Evolutionary conservation across 1,140 invertebrate genomes (phyloP).

Genomic region (Agraylea sexmaculata): DNA sequence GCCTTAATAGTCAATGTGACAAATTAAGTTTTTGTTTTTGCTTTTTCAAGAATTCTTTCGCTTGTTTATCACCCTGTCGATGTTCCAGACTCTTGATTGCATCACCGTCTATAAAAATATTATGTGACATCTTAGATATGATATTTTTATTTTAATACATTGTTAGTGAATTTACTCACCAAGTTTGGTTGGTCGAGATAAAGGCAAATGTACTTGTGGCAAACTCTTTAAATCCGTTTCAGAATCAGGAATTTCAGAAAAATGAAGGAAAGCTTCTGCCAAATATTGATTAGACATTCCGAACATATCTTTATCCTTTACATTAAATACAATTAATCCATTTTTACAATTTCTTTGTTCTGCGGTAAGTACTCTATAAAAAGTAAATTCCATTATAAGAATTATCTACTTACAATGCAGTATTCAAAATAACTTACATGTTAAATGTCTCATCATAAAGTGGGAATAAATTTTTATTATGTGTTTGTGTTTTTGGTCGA

Average conservation of each 20-base stretch:
- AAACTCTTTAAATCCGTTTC: slow-evolving; percentile 49
- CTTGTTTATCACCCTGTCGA: slow-evolving; percentile 79
- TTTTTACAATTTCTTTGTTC: slow-evolving; percentile 60
- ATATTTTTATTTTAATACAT: too few relatives aligned
- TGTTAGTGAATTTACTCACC: slow-evolving; percentile 42
- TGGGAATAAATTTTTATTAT: slow-evolving; percentile 87
- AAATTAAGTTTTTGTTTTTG: slow-evolving; percentile 51
- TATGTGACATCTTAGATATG: slow-evolving; percentile 11
- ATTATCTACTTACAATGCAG: slow-evolving; percentile 3
- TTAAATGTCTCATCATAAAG: slow-evolving; percentile 88
- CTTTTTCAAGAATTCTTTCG: slow-evolving; percentile 81
- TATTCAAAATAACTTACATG: slow-evolving; percentile 56
- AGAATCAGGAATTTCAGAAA: slow-evolving; percentile 55
- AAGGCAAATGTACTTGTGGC: slow-evolving; percentile 65
- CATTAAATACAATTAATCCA: slow-evolving; percentile 72
- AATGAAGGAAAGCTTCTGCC: slow-evolving; percentile 80
- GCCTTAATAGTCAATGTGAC: slow-evolving; percentile 18
- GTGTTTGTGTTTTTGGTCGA: slow-evolving; percentile 74
- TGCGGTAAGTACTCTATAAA: slow-evolving; percentile 39
- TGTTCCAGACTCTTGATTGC: slow-evolving; percentile 68
- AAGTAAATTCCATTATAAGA: slow-evolving; percentile 5
- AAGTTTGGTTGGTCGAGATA: slow-evolving; percentile 65
- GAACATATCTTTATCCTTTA: slow-evolving; percentile 93
- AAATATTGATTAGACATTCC: slow-evolving; percentile 84
- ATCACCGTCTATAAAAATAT: slow-evolving; percentile 55